Conservation (phyloP, 2,888 invertebrate species). For the Pheosia tremula region DNA sequence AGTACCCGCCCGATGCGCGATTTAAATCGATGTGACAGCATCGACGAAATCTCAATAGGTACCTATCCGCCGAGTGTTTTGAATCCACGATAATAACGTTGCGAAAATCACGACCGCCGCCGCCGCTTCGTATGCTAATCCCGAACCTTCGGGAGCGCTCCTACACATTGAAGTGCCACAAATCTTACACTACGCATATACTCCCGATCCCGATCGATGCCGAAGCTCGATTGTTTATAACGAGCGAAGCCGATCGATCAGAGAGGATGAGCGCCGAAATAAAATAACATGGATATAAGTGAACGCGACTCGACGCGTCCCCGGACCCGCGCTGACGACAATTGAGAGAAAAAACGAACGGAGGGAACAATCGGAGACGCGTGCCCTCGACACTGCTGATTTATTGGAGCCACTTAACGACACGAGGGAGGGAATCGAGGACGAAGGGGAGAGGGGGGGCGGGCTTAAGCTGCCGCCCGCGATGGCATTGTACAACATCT, state of each 20-base stretch:
- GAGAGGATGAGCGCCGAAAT: neutral
- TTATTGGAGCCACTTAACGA: conserved; percentile 32
- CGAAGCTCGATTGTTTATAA: conserved; percentile 4
- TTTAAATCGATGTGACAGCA: conserved; percentile 1
- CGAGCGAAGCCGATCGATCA: neutral
- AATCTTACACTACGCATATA: conserved; percentile 21
- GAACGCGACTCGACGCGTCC: neutral
- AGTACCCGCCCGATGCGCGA: neutral
- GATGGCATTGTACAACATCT: conserved; percentile 4
- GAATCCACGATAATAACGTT: conserved; percentile 10
- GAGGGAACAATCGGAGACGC: conserved; percentile 15
- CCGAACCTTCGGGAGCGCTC: conserved; percentile 13
- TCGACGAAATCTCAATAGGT: neutral
- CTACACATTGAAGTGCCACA: conserved; percentile 9
- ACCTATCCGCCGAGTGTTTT: conserved; percentile 1
- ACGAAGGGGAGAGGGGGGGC: neutral
- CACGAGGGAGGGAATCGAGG: conserved; percentile 5
- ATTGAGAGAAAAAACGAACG: conserved; percentile 12
- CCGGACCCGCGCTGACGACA: conserved; percentile 12
- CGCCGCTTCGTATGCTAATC: conserved; percentile 34
- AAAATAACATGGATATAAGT: neutral
- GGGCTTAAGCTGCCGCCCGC: neutral
- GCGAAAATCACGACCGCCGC: conserved; percentile 7
- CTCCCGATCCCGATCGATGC: conserved; percentile 20
- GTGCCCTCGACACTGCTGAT: conserved; percentile 23